Percentiles rank a stretch among this genome's conserved stretches.
These are phyloP conservation scores for Carassius carassius DNA, from an alignment of 2,113 vertebrate genomes.

Conservation along the genomic window DNA sequence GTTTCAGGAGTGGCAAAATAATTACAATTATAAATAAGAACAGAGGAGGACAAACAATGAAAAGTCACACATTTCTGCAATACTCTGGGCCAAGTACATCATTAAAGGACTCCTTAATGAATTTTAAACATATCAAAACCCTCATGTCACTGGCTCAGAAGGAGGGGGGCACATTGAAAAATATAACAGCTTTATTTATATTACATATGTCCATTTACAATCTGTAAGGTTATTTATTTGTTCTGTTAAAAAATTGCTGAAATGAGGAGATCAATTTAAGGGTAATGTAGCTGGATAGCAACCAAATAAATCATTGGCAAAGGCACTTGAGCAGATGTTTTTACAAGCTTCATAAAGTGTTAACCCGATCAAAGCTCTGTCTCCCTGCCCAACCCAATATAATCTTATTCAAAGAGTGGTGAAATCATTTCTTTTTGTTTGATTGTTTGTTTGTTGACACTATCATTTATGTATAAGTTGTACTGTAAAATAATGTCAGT, in stretches of 20 bases:
- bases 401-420: conserved; percentile 49
- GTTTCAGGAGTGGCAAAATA: conserved; percentile 13
- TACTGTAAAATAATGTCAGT: too few relatives aligned
- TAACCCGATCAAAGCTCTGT: conserved; percentile 48
- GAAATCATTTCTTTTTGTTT: conserved; percentile 36
- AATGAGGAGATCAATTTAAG: conserved; percentile 28
- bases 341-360: conserved; percentile 60
- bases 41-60: not conserved
- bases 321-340: conserved; percentile 50
- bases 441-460: not conserved
- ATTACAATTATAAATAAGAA: not conserved
- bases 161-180: not conserved
- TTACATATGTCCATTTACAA: not conserved
- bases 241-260: not conserved
- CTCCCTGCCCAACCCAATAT: conserved; percentile 51
- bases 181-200: not conserved
- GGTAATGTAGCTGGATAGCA: conserved; percentile 48
- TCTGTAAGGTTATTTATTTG: not conserved
- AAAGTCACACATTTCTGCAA: not conserved
- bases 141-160: not conserved
- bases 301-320: conserved; percentile 58
- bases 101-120: not conserved
- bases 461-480: not conserved
- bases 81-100: not conserved
- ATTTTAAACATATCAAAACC: not conserved